phyloP scores from a whole-genome alignment of 2,113 vertebrate species.

The Pseudorectes ferrugineus region DNA sequence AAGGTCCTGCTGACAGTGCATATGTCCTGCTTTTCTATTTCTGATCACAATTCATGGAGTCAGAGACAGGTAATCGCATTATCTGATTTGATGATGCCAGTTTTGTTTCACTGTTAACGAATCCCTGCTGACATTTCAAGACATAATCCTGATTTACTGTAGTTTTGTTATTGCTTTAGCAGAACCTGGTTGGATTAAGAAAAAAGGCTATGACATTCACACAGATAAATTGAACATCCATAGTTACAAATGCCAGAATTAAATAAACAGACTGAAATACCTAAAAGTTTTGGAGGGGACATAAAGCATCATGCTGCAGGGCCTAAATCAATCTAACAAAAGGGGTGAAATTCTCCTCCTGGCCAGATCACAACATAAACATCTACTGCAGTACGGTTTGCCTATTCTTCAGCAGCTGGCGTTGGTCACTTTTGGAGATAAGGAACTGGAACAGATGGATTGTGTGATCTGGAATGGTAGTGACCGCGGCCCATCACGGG shows the following conservation, averaged over 20 bases:
- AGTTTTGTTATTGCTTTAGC: slow-evolving; percentile 27
- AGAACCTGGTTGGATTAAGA: slow-evolving; percentile 38
- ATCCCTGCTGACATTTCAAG: slow-evolving; percentile 23
- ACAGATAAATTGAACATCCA: slow-evolving; percentile 13
- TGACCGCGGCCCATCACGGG: neutral
- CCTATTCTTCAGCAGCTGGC: slow-evolving; percentile 19
- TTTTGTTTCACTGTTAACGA: slow-evolving; percentile 16
- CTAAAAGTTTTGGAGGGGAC: neutral
- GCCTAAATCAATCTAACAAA: slow-evolving; percentile 18
- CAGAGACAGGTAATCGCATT: slow-evolving; percentile 34
- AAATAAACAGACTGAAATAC: slow-evolving; percentile 53
- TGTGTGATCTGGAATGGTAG: neutral
- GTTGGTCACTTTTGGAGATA: slow-evolving; percentile 21
- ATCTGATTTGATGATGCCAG: slow-evolving; percentile 17
- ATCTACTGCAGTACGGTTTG: neutral
- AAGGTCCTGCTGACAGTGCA: neutral
- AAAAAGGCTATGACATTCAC: slow-evolving; percentile 5
- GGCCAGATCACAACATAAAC: slow-evolving; percentile 17
- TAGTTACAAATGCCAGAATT: slow-evolving; percentile 23
- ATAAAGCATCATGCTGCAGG: neutral
- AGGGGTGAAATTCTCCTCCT: neutral
- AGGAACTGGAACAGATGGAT: slow-evolving; percentile 1
- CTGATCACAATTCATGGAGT: slow-evolving; percentile 33
- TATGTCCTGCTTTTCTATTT: neutral
- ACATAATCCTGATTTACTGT: slow-evolving; percentile 42